These are phyloP conservation scores for Coptodon rendalli DNA, from an alignment of 2,113 vertebrate genomes.

Conservation along the genomic window DNA sequence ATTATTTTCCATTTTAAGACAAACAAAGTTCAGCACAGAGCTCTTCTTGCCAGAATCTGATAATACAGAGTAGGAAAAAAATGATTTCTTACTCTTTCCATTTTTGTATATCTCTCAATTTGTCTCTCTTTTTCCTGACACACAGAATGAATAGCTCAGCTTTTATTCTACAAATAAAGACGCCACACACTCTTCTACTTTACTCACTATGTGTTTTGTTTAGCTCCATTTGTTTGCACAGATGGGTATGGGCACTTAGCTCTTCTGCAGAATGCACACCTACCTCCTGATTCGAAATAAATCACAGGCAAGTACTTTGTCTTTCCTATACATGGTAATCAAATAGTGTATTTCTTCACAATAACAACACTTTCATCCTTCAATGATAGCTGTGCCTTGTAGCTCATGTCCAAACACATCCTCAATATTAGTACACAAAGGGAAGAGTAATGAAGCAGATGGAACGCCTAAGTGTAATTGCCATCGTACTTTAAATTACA, in stretches of 20 bases:
- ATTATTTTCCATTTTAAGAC: background rate
- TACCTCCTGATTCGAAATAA: background rate
- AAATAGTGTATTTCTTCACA: background rate
- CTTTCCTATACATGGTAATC: background rate
- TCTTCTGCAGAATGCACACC: background rate
- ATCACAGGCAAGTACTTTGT: background rate
- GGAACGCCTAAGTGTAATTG: constrained; percentile 37
- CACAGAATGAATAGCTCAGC: background rate
- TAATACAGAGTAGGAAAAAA: background rate
- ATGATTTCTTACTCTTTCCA: background rate
- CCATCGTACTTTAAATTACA: background rate
- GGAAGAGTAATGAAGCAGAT: constrained; percentile 1
- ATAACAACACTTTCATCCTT: constrained; percentile 5
- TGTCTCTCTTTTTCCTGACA: background rate
- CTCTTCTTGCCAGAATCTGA: background rate
- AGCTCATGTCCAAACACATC: constrained; percentile 14
- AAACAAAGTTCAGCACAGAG: background rate
- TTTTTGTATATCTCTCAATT: background rate
- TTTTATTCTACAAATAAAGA: background rate
- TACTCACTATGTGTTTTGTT: background rate
- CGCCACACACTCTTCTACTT: background rate
- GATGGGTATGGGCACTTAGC: background rate
- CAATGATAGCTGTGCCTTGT: background rate
- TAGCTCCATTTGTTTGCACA: background rate
- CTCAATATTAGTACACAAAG: constrained; percentile 11